A percentile compares a stretch with the other conserved stretches of the same genome.
Evolutionary conservation across 2,888 invertebrate genomes (phyloP).

Genomic region (Azorinus chamasolen): DNA sequence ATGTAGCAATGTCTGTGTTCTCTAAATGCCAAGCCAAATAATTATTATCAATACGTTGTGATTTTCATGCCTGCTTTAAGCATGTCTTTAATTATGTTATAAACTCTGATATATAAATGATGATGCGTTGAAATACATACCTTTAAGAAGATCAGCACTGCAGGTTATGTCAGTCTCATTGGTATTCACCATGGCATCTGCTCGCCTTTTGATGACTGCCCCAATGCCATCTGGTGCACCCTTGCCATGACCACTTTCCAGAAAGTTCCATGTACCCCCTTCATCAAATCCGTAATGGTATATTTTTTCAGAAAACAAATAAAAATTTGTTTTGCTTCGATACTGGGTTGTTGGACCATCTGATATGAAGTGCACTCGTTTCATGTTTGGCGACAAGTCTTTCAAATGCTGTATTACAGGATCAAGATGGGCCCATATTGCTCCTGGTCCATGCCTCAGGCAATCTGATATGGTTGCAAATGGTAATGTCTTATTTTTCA

Average conservation of each 20-base stretch:
- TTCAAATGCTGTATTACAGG: conserved; percentile 66
- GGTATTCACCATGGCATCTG: conserved; percentile 63
- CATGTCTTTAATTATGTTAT: not conserved
- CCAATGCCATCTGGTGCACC: conserved; percentile 82
- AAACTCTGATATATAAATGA: not conserved
- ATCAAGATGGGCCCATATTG: conserved; percentile 85
- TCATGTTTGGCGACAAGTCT: not conserved
- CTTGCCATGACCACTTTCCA: conserved; percentile 83
- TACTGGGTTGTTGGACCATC: conserved; percentile 85
- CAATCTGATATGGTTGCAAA: conserved; percentile 81
- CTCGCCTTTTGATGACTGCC: conserved; percentile 75
- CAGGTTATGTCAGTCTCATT: conserved; percentile 27
- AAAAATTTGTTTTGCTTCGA: conserved; percentile 84
- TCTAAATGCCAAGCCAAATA: not conserved
- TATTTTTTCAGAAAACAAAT: conserved; percentile 39
- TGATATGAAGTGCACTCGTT: conserved; percentile 67
- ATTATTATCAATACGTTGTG: conserved; percentile 1
- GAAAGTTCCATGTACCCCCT: conserved; percentile 79
- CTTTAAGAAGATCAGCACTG: conserved; percentile 30
- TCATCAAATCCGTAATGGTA: conserved; percentile 65
- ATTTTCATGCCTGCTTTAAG: not conserved
- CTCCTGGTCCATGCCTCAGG: conserved; percentile 82
- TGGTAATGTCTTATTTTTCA: conserved; percentile 15
- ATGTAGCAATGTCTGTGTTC: not conserved
- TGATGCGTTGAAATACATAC: conserved; percentile 10